Conservation (phyloP, 2,888 invertebrate genomes). For the Aplocera efformata region DNA sequence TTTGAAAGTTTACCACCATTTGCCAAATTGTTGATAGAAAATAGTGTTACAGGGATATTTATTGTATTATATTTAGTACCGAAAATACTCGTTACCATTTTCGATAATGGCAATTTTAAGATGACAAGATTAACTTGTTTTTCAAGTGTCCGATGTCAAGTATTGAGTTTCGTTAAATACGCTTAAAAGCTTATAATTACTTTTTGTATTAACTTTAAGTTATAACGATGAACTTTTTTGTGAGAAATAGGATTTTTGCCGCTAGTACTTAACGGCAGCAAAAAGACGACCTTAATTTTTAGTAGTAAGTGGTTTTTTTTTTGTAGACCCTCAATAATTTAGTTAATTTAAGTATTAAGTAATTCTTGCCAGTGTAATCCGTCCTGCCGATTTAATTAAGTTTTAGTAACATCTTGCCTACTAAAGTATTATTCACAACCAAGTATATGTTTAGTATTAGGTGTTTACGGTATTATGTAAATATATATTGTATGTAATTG, state of each 20-base stretch:
- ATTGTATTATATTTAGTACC: slow-evolving; percentile 49
- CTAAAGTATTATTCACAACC: slow-evolving; percentile 56
- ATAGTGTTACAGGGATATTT: slow-evolving; percentile 73
- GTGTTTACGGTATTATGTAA: slow-evolving; percentile 23
- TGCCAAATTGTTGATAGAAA: slow-evolving; percentile 56
- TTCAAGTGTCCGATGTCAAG: slow-evolving; percentile 45
- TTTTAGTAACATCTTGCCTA: slow-evolving; percentile 62
- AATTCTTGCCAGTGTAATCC: slow-evolving; percentile 57
- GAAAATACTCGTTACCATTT: slow-evolving; percentile 62
- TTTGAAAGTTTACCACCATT: slow-evolving; percentile 21
- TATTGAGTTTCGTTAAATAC: slow-evolving; percentile 49
- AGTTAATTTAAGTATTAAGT: slow-evolving; percentile 30
- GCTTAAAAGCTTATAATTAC: slow-evolving; percentile 37
- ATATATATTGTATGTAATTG: slow-evolving; percentile 38
- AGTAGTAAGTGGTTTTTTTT: slow-evolving; percentile 24
- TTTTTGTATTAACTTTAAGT: slow-evolving; percentile 4
- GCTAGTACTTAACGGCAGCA: no score
- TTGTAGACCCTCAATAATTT: slow-evolving; percentile 20
- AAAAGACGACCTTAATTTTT: slow-evolving; percentile 3
- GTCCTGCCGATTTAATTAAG: slow-evolving; percentile 61
- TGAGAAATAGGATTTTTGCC: no score
- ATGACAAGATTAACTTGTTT: slow-evolving; percentile 34
- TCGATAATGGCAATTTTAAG: slow-evolving; percentile 29
- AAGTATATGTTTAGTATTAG: slow-evolving; percentile 20
- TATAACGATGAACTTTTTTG: slow-evolving; percentile 2